Conservation (phyloP, 2,113 vertebrate species). For the Irena cyanogastra region DNA sequence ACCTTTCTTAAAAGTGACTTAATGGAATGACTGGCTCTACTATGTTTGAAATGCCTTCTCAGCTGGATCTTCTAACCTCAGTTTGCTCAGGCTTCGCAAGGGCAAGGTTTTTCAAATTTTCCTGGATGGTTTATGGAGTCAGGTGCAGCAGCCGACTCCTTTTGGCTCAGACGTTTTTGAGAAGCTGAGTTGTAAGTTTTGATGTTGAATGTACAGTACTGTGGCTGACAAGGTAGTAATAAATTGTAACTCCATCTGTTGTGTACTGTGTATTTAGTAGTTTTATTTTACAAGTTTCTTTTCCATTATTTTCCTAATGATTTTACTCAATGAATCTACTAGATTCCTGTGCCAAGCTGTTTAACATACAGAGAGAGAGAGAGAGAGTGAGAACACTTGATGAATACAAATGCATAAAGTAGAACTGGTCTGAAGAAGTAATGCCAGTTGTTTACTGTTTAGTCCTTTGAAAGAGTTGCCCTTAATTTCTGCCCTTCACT, state of each 20-base stretch:
- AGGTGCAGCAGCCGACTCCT: neutral
- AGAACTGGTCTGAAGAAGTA: neutral
- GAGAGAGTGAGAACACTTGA: neutral
- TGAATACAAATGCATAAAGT: neutral
- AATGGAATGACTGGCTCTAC: neutral
- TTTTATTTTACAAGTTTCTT: neutral
- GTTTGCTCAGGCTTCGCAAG: neutral
- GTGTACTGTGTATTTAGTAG: neutral
- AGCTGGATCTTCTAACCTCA: neutral
- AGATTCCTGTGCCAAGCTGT: neutral
- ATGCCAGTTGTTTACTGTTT: neutral
- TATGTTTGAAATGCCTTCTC: neutral
- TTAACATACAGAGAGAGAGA: no score
- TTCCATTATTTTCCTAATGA: neutral
- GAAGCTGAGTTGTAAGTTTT: neutral
- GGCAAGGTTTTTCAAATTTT: neutral
- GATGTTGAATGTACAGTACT: neutral
- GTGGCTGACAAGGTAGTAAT: neutral
- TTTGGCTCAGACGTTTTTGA: neutral
- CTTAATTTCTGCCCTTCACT: neutral
- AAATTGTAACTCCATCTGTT: neutral
- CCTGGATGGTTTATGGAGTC: neutral
- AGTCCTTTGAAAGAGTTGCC: neutral
- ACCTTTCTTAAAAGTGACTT: neutral
- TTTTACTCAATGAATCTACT: neutral